phyloP scores from a whole-genome alignment of 1,140 invertebrate species.

The Drosophila sucinea region DNA sequence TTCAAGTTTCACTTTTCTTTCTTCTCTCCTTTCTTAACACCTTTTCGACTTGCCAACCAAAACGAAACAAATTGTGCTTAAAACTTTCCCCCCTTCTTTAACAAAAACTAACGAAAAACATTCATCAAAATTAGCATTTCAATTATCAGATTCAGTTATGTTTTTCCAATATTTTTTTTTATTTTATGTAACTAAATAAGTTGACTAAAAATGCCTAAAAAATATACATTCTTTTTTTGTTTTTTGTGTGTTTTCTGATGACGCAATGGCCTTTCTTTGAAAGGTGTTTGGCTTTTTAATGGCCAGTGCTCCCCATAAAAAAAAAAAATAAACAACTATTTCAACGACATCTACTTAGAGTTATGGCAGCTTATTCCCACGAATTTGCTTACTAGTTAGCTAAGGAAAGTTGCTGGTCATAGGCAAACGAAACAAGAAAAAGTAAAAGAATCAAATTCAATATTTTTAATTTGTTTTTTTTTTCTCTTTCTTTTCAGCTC shows the following conservation, averaged over 20 bases:
- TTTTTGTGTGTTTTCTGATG: constrained; percentile 28
- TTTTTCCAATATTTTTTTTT: background rate
- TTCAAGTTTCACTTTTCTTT: constrained; percentile 70
- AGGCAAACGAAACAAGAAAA: constrained; percentile 34
- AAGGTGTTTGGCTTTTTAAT: constrained; percentile 34
- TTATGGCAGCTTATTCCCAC: constrained; percentile 1
- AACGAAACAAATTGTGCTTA: constrained; percentile 35
- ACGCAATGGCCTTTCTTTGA: constrained; percentile 41
- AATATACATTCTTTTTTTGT: constrained; percentile 5
- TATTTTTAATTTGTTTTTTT: constrained; percentile 27
- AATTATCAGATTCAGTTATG: constrained; percentile 57
- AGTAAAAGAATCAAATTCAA: constrained; percentile 35
- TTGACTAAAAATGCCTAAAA: constrained; percentile 1
- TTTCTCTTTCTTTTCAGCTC: constrained; percentile 28
- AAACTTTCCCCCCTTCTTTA: constrained; percentile 58
- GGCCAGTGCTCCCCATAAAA: constrained; percentile 41
- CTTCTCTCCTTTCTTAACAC: constrained; percentile 39
- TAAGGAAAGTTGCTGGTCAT: constrained; percentile 8
- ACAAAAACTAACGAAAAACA: constrained; percentile 45
- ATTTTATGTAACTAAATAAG: constrained; percentile 39
- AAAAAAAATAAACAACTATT: background rate
- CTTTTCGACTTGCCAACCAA: constrained; percentile 21
- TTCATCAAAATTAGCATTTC: constrained; percentile 79
- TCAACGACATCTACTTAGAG: constrained; percentile 1
- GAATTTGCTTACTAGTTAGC: constrained; percentile 34